phyloP scores from a whole-genome alignment of 2,797 vertebrate genomes.

The Pachyuromys duprasi region DNA sequence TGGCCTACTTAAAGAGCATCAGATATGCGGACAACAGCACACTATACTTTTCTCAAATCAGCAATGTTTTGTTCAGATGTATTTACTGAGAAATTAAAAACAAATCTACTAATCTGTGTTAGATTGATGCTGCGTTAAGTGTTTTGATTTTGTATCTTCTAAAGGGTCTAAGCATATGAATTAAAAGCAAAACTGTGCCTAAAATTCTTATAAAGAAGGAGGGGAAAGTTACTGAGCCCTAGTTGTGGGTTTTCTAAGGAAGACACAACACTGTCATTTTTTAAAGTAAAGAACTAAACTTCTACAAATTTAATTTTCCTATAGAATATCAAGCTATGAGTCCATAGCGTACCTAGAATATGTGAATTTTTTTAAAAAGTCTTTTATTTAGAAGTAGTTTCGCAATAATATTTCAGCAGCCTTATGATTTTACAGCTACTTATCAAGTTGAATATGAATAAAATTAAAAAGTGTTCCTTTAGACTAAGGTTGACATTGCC shows the following conservation, averaged over 20 bases:
- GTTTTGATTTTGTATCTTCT: conserved; percentile 27
- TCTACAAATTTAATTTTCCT: not conserved
- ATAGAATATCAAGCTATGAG: not conserved
- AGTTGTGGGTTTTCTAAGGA: not conserved
- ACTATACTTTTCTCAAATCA: not conserved
- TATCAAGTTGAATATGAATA: not conserved
- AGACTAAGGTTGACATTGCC: not conserved
- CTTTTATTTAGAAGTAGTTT: not conserved
- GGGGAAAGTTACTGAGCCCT: not conserved
- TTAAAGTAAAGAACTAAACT: not conserved
- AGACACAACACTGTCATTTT: not conserved
- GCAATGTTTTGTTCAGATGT: not conserved
- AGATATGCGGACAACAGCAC: not conserved
- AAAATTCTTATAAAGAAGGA: not conserved
- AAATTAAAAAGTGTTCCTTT: not conserved
- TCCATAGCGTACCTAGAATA: not conserved
- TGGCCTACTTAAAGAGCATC: not conserved
- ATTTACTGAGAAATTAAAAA: not conserved
- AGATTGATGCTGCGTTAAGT: not conserved
- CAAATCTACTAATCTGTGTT: not conserved
- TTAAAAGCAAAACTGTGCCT: not conserved
- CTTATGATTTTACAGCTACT: conserved; percentile 17
- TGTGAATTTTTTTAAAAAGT: not conserved
- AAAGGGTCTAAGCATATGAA: not conserved
- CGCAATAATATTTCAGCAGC: not conserved